Percentiles rank a stretch among this genome's conserved stretches.
phyloP scores from a whole-genome alignment of 92 coral and sea anemone species.

The Epizoanthus rinbou region DNA sequence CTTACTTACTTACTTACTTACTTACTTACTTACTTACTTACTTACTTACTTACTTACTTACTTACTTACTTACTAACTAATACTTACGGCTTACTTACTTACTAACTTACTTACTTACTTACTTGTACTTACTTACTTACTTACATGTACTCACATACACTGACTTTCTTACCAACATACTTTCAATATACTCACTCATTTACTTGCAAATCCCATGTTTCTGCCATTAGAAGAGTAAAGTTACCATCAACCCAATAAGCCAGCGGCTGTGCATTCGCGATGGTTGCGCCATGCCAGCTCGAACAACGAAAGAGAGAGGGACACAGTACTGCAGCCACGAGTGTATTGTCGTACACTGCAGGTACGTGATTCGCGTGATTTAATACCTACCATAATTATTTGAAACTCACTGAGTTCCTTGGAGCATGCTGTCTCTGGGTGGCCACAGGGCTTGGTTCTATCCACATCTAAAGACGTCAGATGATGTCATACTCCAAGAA shows the following conservation, averaged over 20 bases:
- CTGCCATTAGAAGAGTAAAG: slow-evolving; percentile 68
- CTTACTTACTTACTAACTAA: too few species aligned
- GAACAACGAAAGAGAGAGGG: slow-evolving; percentile 97
- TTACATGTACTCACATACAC: too few species aligned
- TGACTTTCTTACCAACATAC: too few species aligned
- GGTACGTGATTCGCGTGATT: slow-evolving; percentile 51
- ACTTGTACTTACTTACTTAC: not conserved
- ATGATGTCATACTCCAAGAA: too few species aligned
- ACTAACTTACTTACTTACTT: too few species aligned
- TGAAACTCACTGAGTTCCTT: too few species aligned
- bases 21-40: too few species aligned
- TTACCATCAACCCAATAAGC: slow-evolving; percentile 87
- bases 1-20: too few species aligned
- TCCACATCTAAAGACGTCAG: too few species aligned
- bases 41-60: too few species aligned
- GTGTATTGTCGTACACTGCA: slow-evolving; percentile 91
- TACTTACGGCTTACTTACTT: too few species aligned
- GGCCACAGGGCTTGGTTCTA: not conserved
- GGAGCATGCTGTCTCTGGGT: not conserved
- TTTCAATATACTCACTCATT: not conserved
- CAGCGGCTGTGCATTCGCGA: slow-evolving; percentile 87
- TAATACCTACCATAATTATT: too few species aligned
- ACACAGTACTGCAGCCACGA: slow-evolving; percentile 97
- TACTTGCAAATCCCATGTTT: not conserved
- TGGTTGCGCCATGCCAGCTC: slow-evolving; percentile 90